Percentiles rank a stretch among this genome's conserved stretches.
These are phyloP conservation scores for Cryptosula pallasiana DNA, from an alignment of 2,888 invertebrate genomes.

Conservation along the genomic window DNA sequence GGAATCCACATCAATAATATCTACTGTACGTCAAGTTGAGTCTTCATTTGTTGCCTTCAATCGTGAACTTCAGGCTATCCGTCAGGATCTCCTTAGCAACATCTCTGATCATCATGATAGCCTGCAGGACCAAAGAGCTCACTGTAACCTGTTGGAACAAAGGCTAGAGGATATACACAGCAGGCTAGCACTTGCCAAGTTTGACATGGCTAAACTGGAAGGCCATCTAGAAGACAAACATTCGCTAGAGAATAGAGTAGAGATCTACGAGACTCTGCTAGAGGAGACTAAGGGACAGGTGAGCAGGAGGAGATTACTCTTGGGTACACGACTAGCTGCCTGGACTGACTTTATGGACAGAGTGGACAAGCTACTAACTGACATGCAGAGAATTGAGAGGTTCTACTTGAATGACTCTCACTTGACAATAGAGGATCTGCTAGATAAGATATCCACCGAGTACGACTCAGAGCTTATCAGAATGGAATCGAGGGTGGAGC, in stretches of 20 bases:
- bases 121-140: conserved; percentile 13
- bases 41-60: background rate
- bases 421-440: conserved; percentile 9
- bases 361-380: background rate
- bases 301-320: background rate
- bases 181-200: conserved; percentile 18
- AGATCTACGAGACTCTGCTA: background rate
- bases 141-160: conserved; percentile 13
- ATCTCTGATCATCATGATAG: conserved; percentile 18
- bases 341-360: conserved; percentile 14
- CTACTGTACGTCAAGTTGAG: conserved; percentile 12
- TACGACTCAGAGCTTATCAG: conserved; percentile 20
- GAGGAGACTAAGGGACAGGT: background rate
- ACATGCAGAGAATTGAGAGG: conserved; percentile 1
- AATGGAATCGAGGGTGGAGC: conserved; percentile 16
- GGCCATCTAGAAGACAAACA: conserved; percentile 2
- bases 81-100: background rate
- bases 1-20: conserved; percentile 10
- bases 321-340: background rate
- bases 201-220: conserved; percentile 7
- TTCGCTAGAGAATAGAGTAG: background rate
- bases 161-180: conserved; percentile 6
- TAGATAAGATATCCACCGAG: background rate
- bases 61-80: background rate
- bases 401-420: conserved; percentile 10